Percentiles rank a stretch among this genome's conserved stretches.
Evolutionary conservation across 2,888 invertebrate species (phyloP).

Genomic region (Branchellion lobata): DNA sequence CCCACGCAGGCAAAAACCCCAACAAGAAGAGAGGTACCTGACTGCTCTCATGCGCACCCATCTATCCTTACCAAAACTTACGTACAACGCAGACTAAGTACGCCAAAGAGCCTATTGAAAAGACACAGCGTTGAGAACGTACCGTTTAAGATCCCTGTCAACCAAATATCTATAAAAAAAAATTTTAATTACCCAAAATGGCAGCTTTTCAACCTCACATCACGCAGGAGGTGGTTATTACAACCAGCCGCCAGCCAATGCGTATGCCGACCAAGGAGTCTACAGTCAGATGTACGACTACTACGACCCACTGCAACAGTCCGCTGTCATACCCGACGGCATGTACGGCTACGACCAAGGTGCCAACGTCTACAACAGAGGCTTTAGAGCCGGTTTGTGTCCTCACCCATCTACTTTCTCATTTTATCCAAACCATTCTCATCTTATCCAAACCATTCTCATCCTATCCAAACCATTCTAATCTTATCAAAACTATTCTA

Average conservation of each 20-base stretch:
- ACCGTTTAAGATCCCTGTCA: too few species aligned
- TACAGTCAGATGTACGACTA: conserved; percentile 25
- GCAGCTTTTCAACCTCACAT: too few species aligned
- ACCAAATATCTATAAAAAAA: too few species aligned
- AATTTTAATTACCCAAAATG: too few species aligned
- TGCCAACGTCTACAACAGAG: not conserved
- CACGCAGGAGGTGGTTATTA: not conserved
- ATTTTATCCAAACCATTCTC: not conserved
- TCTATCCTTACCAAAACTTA: too few species aligned
- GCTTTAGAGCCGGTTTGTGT: conserved; percentile 16
- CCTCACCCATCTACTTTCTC: too few species aligned
- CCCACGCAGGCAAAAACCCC: not conserved
- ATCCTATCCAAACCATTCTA: not conserved
- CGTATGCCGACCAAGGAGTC: not conserved
- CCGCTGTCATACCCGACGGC: not conserved
- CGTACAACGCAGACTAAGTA: too few species aligned
- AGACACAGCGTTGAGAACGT: too few species aligned
- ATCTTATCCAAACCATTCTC: not conserved
- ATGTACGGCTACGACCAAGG: conserved; percentile 6
- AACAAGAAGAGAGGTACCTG: not conserved
- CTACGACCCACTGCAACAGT: not conserved
- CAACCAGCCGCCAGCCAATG: not conserved
- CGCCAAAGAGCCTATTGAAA: too few species aligned
- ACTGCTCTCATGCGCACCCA: too few species aligned
- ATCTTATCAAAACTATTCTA: too few species aligned